These are phyloP conservation scores for Lobophora halterata DNA, from an alignment of 2,888 invertebrate genomes.

Conservation along the genomic window DNA sequence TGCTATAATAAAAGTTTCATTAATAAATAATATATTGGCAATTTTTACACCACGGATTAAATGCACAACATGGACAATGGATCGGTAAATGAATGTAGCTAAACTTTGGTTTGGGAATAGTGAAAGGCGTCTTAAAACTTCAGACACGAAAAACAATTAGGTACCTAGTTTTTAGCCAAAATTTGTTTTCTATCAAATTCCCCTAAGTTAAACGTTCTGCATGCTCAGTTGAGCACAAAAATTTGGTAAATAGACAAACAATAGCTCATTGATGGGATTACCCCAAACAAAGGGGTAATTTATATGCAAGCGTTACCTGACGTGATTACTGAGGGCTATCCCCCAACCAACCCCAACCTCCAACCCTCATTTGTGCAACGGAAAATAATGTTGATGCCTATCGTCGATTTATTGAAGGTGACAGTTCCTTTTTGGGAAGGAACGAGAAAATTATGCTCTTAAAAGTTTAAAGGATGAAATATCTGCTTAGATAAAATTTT, in stretches of 20 bases:
- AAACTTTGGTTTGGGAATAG: no score
- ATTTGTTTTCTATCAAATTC: background rate
- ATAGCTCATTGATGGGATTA: slow-evolving; percentile 59
- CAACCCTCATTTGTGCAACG: slow-evolving; percentile 51
- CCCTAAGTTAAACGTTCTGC: slow-evolving; percentile 14
- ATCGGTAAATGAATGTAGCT: no score
- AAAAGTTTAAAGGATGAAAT: slow-evolving; percentile 29
- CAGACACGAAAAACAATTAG: no score
- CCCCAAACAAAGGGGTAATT: slow-evolving; percentile 66
- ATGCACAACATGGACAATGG: no score
- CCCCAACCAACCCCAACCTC: slow-evolving; percentile 37
- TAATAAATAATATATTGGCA: no score
- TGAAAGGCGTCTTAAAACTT: no score
- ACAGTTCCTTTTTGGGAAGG: slow-evolving; percentile 45
- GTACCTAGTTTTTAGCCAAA: no score
- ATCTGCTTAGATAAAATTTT: no score
- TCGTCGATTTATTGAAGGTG: slow-evolving; percentile 58
- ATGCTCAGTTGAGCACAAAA: slow-evolving; percentile 24
- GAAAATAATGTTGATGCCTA: slow-evolving; percentile 57
- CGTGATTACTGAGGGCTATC: slow-evolving; percentile 61
- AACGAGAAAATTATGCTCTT: slow-evolving; percentile 42
- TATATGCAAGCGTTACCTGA: slow-evolving; percentile 75
- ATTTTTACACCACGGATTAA: no score
- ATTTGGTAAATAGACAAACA: slow-evolving; percentile 44
- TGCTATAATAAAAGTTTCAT: no score